These are phyloP conservation scores for Cephalopterus ornatus DNA, from an alignment of 2,113 vertebrate species.

Conservation along the genomic window DNA sequence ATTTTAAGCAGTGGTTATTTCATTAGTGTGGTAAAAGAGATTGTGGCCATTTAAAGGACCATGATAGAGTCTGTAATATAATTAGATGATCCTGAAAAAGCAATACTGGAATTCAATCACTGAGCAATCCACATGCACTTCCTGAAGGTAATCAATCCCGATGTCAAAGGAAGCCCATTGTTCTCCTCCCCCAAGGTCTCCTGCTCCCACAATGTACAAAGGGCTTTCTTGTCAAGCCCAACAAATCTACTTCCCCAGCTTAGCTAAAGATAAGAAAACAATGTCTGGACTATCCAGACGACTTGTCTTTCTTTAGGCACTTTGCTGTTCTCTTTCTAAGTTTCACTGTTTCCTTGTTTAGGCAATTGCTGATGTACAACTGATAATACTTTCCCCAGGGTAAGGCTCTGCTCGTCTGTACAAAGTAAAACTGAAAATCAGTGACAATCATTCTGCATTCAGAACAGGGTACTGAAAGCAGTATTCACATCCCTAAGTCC, in stretches of 20 bases:
- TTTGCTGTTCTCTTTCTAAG: not conserved
- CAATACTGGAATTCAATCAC: constrained; percentile 46
- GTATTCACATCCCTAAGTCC: not conserved
- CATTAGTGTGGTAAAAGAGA: not conserved
- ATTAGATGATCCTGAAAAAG: constrained; percentile 53
- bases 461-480: not conserved
- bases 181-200: not conserved
- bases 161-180: constrained; percentile 46
- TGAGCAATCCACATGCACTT: not conserved
- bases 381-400: not conserved
- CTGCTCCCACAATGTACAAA: constrained; percentile 9
- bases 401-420: not conserved
- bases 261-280: constrained; percentile 21
- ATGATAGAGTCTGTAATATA: not conserved
- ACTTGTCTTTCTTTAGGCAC: constrained; percentile 8
- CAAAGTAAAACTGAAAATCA: not conserved
- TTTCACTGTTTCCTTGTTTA: not conserved
- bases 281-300: not conserved
- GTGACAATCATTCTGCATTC: not conserved
- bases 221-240: constrained; percentile 1
- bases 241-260: constrained; percentile 22
- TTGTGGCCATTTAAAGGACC: constrained; percentile 14
- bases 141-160: constrained; percentile 46
- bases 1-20: constrained; percentile 7
- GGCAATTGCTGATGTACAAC: not conserved